Conservation (phyloP, 2,888 invertebrate genomes). For the Rotaria socialis region DNA sequence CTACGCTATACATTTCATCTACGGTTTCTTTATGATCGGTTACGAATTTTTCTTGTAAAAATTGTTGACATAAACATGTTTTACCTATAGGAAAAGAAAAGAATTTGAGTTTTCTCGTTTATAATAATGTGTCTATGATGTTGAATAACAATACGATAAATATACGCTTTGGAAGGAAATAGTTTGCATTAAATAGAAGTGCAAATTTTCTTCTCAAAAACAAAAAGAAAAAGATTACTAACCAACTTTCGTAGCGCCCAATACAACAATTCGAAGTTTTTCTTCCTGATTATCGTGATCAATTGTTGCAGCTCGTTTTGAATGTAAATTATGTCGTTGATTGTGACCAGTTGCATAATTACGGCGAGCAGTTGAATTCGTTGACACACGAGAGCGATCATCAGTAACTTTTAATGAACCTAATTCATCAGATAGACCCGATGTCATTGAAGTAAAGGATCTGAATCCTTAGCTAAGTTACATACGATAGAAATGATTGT, state of each 20-base stretch:
- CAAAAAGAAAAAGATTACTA: background rate
- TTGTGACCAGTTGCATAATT: background rate
- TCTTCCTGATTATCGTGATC: background rate
- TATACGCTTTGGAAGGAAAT: no score
- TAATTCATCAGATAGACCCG: background rate
- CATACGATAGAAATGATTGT: background rate
- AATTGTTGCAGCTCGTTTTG: background rate
- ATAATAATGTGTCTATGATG: no score
- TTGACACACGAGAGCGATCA: background rate
- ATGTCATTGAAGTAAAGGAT: background rate
- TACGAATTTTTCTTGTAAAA: background rate
- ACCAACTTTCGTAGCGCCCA: constrained; percentile 23
- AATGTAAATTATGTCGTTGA: background rate
- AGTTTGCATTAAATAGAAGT: no score
- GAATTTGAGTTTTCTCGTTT: background rate
- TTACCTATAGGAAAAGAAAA: background rate
- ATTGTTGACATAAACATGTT: constrained; percentile 37
- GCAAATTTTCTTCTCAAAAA: no score
- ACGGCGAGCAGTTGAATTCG: background rate
- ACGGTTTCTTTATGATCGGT: constrained; percentile 22
- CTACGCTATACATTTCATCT: constrained; percentile 27
- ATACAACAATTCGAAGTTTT: constrained; percentile 22
- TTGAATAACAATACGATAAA: no score
- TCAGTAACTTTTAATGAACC: background rate
- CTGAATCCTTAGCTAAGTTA: background rate